Evolutionary conservation across 2,888 invertebrate species (phyloP), one percentile per base, ranked within the genome.

Genomic region (Clepsis dumicolana): DNA sequence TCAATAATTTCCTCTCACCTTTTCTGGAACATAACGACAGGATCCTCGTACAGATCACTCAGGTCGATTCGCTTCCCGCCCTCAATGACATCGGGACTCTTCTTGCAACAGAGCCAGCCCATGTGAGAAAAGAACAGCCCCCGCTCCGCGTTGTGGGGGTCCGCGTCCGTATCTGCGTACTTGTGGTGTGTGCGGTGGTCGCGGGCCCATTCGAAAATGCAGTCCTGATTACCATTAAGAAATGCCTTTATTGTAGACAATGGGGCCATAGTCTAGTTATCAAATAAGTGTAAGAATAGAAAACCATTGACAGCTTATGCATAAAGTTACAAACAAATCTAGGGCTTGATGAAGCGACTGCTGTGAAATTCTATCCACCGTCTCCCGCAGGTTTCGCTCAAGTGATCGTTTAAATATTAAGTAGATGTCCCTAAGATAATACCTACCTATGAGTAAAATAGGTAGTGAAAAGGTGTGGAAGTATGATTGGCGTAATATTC

Each of bases 71-170:
- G 94, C 74, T 96, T 96, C 48, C 98, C 98, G 77, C 97, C 98
- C 52, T 88, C 94, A 52, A 95, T 95, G 32, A 99, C 98, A 78
- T 98, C 97, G 0, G 96, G 97, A 83, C 98, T 98, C 85, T 99
- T 98, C 79, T 96, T 96, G 75, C 96, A 94, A 89, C 98, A 94
- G 64, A 99, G 92, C 98, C 99, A 99, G 59, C 99, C 99, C 91
- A 98, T 96, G 85, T 99, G 98, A 0, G 98, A 96, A 92, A 98
- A 99, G 94, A 99, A 98, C 86, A 99, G 97, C 0, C 99, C 99
- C 64, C 98, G 94, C 57, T 95, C 95, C 0, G 97, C 96, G 80
- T 98, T 98, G 87, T 98, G 98, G 0, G 98, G 98, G 88, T 98
- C 98, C 0, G 97, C 98, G 80, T 98, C 95, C 0, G 98, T 98